These are phyloP conservation scores for Lophotis ruficrista DNA, from an alignment of 2,113 vertebrate genomes.

Conservation along the genomic window DNA sequence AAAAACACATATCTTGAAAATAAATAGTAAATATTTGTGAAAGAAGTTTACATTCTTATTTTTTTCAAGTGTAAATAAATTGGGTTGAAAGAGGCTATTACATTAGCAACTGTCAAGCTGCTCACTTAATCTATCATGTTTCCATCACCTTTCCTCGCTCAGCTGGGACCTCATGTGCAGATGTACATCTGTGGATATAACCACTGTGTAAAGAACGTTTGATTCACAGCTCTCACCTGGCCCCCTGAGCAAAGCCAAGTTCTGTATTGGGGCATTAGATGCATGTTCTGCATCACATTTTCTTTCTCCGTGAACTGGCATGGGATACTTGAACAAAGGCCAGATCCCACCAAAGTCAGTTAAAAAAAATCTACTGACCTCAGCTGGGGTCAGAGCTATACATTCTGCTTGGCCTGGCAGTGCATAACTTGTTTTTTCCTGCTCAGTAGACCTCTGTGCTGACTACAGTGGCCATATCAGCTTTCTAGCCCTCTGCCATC, in stretches of 20 bases:
- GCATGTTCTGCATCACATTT: not conserved
- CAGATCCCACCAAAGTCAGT: not conserved
- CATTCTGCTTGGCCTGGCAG: fast-evolving
- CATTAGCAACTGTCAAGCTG: not conserved
- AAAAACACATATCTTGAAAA: not conserved
- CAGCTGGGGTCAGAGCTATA: not conserved
- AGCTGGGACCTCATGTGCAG: not conserved
- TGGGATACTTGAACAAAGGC: not conserved
- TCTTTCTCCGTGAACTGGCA: not conserved
- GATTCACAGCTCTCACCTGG: not conserved
- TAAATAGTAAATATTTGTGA: not conserved
- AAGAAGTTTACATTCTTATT: conserved; percentile 10
- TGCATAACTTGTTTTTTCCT: not conserved
- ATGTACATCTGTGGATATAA: not conserved
- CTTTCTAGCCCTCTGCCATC: not conserved
- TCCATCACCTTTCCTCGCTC: not conserved
- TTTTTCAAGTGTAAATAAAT: conserved; percentile 28
- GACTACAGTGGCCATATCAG: not conserved
- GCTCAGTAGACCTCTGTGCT: not conserved
- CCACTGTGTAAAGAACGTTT: not conserved
- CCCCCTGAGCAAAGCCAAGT: not conserved
- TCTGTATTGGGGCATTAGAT: not conserved
- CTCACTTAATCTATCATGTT: not conserved
- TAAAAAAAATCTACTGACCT: not conserved
- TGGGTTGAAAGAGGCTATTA: not conserved